Evolutionary conservation across 1,140 invertebrate genomes (phyloP).

Genomic region (Ceratina australensis): DNA sequence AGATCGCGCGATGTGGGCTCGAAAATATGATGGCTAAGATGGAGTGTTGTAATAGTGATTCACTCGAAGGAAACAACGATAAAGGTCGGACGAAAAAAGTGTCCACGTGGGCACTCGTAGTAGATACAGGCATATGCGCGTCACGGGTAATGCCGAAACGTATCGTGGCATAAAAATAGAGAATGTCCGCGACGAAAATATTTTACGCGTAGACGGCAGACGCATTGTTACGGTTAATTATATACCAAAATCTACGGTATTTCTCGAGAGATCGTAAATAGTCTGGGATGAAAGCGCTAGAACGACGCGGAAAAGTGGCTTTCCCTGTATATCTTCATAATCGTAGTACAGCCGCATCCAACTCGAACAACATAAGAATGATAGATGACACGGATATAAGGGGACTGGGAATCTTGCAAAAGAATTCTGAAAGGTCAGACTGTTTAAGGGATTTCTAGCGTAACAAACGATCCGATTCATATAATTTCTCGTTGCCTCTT

Average conservation of each 20-base stretch:
- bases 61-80: slow-evolving; percentile 15
- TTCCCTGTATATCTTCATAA: not conserved
- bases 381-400: not conserved
- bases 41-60: slow-evolving; percentile 12
- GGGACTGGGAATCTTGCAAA: not conserved
- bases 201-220: not conserved
- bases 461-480: too few species aligned
- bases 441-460: too few species aligned
- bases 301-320: not conserved
- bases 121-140: slow-evolving; percentile 1
- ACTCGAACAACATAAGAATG: not conserved
- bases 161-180: slow-evolving; percentile 15
- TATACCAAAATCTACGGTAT: not conserved
- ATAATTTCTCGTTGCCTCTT: too few species aligned
- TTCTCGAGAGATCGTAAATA: not conserved
- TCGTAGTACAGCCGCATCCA: not conserved
- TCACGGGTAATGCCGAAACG: not conserved
- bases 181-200: not conserved
- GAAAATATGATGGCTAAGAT: not conserved
- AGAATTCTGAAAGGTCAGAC: too few species aligned
- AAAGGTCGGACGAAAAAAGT: slow-evolving; percentile 25
- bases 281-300: not conserved
- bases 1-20: not conserved
- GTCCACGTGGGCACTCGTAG: slow-evolving; percentile 26
- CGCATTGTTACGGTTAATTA: not conserved